Base-by-base conservation (phyloP, 2,888 invertebrate genomes). In the Drosophila trichaetosa region DNA sequence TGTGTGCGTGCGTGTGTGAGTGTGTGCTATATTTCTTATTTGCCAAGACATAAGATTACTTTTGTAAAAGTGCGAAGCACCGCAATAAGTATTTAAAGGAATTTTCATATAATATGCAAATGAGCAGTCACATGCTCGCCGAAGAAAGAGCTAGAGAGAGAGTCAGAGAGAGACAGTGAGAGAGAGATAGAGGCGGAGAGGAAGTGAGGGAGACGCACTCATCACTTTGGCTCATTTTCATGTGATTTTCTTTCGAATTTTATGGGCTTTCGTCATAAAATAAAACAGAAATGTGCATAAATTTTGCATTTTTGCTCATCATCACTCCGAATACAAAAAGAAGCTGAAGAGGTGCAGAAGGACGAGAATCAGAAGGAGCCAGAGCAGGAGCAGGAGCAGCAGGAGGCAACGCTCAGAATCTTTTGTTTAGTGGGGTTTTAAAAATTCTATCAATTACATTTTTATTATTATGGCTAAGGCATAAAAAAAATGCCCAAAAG, bases 361-460 rank as follows among this genome's bases (percentile, higher is more conserved):
- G 13, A 27, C 6, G 3, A 21, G 54, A 1, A 13, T 10, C 11
- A 11, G 34, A 3, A 18, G 13, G 27, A n/a, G 0, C 1, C 7
- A 21, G 16, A 59, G 58, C 7, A 11, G 21, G 33, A 16, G 52
- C 11, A 24, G 16, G 18, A 8, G 27, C 13, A 57, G 21, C 57
- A 21, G 65, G 3, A 31, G 24, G 16, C 49, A 48, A 31, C 40
- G 34, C 42, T 58, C n/a, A 29, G 42, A 59, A 49, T 46, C 73
- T 65, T 69, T 69, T 73, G 80, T 57, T 77, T 73, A 73, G 74
- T 58, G 80, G 65, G 74, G 72, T 75, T 74, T 88, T 82, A 80
- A 91, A 87, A 90, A 86, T 87, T 83, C 90, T 87, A 90, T 91
- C 90, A 90, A 91, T 90, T 90, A 90, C 58, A 63, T 72, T 77